Base-by-base conservation (phyloP, 1,140 invertebrate species). In the Olivierus martensii region DNA sequence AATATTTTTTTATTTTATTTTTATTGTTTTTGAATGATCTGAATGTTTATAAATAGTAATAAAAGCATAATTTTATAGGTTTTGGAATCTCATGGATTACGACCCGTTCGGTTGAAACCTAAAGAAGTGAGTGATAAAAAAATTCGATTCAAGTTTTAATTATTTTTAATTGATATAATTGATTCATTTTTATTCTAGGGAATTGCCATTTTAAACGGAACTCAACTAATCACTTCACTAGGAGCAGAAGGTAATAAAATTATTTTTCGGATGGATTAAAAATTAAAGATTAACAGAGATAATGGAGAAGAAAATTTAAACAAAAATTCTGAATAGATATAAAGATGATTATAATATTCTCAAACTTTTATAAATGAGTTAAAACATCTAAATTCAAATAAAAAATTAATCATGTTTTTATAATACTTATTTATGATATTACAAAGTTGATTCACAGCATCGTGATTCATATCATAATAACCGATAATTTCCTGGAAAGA, bases 141-240 rank as follows among this genome's bases (percentile, higher is more conserved):
- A 41, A 5, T 12, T 36, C 34, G 14, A 22, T 38, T 47, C 37
- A 35, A 12, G 17, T 9, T 10, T 37, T 39, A 21, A 21, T 18
- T 9, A 6, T 43, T 43, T n/a, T n/a, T 43, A 22, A 43, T 22
- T 22, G 9, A 6, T 43, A 18, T 18, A 6, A 22, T 43, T 43
- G 7, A n/a, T n/a, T 21, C 6, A 43, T 18, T 55, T 19, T 41
- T 50, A 17, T 56, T 60, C 15, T 35, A 73, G 72, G 82, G 82
- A 15, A 62, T 84, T 19, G 79, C 81, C 12, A 63, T 85, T 48
- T 81, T 85, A 57, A 84, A 84, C 66, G 82, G 82, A 49, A 84
- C 82, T 14, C 82, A 84, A 65, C 68, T 85, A 43, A 83, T 84
- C 42, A 78, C 80, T 22, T 75, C 80, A 17, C 66, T 84, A 37